Conservation (phyloP, 2,113 vertebrate species). For the Microcebus ravelobensis region DNA sequence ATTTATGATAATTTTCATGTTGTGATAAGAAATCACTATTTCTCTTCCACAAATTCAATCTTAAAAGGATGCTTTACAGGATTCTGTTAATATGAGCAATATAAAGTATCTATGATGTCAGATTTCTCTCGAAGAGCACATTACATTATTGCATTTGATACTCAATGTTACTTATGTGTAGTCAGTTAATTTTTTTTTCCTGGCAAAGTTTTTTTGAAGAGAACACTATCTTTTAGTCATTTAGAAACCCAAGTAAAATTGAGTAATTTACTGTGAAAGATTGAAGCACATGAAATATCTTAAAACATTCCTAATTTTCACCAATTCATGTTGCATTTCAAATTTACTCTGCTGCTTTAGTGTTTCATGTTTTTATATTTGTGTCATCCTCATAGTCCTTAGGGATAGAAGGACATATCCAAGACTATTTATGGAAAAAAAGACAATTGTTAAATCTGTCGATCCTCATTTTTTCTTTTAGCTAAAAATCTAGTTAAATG, state of each 20-base stretch:
- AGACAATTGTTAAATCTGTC: background rate
- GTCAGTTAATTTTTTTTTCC: background rate
- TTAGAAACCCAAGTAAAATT: background rate
- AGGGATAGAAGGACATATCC: background rate
- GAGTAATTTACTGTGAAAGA: background rate
- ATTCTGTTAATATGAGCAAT: background rate
- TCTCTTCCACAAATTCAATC: background rate
- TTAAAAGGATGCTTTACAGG: background rate
- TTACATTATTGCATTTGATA: background rate
- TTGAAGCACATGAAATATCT: background rate
- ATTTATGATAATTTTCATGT: background rate
- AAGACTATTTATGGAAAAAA: background rate
- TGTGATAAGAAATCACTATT: background rate
- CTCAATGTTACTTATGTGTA: background rate
- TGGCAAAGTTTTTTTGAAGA: background rate
- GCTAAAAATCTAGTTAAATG: background rate
- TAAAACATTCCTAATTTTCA: background rate
- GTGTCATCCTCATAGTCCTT: background rate
- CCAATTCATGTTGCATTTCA: background rate
- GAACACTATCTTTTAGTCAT: background rate
- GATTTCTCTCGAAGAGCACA: background rate
- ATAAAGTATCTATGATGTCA: constrained; percentile 10
- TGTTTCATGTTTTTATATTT: background rate
- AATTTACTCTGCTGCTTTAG: background rate
- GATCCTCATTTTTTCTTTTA: background rate